Evolutionary conservation across 2,888 invertebrate species (phyloP), one percentile per base, ranked within the genome.

Genomic region (Timandra comae): DNA sequence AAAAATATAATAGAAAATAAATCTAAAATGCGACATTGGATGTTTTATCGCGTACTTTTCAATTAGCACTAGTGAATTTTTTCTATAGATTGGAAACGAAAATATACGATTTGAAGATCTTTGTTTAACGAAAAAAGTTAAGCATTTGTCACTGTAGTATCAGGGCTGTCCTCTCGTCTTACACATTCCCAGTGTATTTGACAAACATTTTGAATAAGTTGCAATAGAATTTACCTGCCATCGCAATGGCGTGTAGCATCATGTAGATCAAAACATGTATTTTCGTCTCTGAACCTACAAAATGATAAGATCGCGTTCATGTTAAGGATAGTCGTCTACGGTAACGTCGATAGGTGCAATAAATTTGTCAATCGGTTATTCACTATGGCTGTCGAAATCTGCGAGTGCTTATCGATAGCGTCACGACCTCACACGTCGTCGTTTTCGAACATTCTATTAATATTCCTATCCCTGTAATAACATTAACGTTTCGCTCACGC

Each of bases 401-500:
- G 22, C 22, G 20, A 22, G 3, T 22, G 22, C 24, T 29, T 20
- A 23, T 28, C 26, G 33, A 29, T 22, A 27, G 30, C 27, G n/a
- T 13, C 20, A 7, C 13, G 20, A 38, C 10, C 27, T 33, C 25
- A 12, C 11, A 13, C 16, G 26, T 35, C 31, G 38, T 34, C 32
- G 27, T 40, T 41, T 52, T 51, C 56, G 47, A 55, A 55, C 58
- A 49, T 53, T 43, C 57, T 63, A 64, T 57, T 55, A 60, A 54
- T 50, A 48, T 49, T 60, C 32, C 56, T 71, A 67, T 71, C 70
- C 73, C 67, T 69, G 74, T 67, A 66, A 36, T 29, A 35, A 33
- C 41, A 33, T 43, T 41, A 33, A 52, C 56, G 50, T 43, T 57
- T 57, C 54, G 62, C 51, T 55, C 52, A 62, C 57, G 54, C 57